A percentile compares a stretch with the other conserved stretches of the same genome.
Evolutionary conservation across 2,113 vertebrate species (phyloP).

Genomic region (Anhinga rufa): DNA sequence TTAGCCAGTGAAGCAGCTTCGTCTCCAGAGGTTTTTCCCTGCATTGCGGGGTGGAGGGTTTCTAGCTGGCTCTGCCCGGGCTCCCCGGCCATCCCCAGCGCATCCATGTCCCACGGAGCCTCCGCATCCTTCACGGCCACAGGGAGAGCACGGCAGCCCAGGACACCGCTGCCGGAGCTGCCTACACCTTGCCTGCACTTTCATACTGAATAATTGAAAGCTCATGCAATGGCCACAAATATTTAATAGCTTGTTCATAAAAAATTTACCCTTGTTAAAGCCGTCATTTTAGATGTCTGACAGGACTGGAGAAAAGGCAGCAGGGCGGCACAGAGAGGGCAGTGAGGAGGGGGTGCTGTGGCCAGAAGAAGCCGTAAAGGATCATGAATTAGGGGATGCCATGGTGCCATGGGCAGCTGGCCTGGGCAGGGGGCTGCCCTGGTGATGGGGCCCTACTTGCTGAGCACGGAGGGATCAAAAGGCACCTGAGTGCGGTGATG

Average conservation of each 20-base stretch:
- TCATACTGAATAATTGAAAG: slow-evolving; percentile 33
- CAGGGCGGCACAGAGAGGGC: fast-evolving
- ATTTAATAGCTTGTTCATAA: slow-evolving; percentile 57
- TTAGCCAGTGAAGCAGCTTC: not conserved
- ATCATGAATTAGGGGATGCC: not conserved
- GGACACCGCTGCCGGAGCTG: not conserved
- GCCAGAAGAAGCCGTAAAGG: not conserved
- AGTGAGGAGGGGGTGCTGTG: not conserved
- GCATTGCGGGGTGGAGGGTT: not conserved
- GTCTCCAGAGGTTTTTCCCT: not conserved
- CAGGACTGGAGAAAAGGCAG: not conserved
- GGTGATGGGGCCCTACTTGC: not conserved
- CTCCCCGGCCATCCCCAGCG: not conserved
- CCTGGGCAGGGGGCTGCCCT: not conserved
- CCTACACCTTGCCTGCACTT: not conserved
- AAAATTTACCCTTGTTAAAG: slow-evolving; percentile 38
- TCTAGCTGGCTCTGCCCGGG: not conserved
- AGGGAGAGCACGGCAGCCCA: not conserved
- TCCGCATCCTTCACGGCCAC: not conserved
- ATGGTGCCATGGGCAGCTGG: not conserved
- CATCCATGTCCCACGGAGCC: not conserved
- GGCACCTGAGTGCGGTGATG: not conserved
- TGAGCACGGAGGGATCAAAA: not conserved
- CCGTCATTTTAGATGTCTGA: not conserved
- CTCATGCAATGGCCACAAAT: slow-evolving; percentile 32